These are phyloP conservation scores for Grammomys surdaster DNA, from an alignment of 2,113 vertebrate species.

Conservation along the genomic window DNA sequence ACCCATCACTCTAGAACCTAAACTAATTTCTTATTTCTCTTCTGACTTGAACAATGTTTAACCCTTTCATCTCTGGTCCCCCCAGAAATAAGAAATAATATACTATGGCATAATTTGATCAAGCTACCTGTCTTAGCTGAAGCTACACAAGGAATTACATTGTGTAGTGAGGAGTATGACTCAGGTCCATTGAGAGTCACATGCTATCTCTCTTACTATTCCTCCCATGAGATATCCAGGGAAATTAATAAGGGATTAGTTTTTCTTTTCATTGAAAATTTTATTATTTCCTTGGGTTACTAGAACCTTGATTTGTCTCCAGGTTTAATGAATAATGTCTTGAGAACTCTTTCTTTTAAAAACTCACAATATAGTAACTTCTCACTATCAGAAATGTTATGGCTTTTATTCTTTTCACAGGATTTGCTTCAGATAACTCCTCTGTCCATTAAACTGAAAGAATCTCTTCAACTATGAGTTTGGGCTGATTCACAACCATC, in stretches of 20 bases:
- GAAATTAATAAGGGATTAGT: slow-evolving; percentile 68
- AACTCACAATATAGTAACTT: slow-evolving; percentile 68
- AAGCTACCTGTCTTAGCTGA: background rate
- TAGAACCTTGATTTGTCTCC: slow-evolving; percentile 60
- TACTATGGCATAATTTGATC: background rate
- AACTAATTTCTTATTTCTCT: background rate
- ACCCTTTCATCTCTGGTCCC: background rate
- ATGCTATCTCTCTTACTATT: slow-evolving; percentile 17
- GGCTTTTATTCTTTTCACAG: slow-evolving; percentile 70
- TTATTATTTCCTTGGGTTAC: slow-evolving; percentile 48
- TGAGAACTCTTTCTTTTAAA: slow-evolving; percentile 67
- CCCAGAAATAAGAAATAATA: background rate
- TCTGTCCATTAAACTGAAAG: slow-evolving; percentile 62
- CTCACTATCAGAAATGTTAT: slow-evolving; percentile 63
- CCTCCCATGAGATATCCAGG: background rate
- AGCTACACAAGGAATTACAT: slow-evolving; percentile 40
- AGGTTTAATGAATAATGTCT: slow-evolving; percentile 73
- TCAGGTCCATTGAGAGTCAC: slow-evolving; percentile 45
- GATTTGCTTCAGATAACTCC: slow-evolving; percentile 76
- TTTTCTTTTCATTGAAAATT: slow-evolving; percentile 9
- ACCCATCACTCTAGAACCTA: no score
- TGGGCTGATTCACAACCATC: slow-evolving; percentile 42
- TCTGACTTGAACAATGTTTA: background rate
- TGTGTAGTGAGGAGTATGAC: slow-evolving; percentile 39
- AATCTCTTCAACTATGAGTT: slow-evolving; percentile 22